Base-by-base conservation (phyloP, 23 tunicate species). In the Aplidium turbinatum region DNA sequence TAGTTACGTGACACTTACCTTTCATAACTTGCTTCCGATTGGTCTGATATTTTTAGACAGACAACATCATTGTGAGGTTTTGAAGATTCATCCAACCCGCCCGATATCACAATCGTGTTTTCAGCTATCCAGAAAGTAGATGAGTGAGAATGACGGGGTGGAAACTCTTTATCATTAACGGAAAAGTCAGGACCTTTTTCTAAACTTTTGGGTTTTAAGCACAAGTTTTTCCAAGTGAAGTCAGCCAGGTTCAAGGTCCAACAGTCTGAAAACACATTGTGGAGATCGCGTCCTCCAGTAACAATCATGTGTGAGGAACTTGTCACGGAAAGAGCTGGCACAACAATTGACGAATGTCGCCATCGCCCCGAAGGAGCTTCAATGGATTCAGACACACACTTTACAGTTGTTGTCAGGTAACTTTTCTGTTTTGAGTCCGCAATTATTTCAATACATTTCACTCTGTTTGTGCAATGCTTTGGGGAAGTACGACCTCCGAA, bases 401-500 rank as follows among this genome's bases (percentile, higher is more conserved):
- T 39, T 1, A 42, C 23, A 55, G 23, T 55, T 3, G 51, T 4
- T 13, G 18, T 35, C 4, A 18, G 24, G 51, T 24, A 13, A 3
- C 4, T 4, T 22, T 66, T 66, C 50, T 6, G 25, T 5, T 61
- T 61, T 23, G 16, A 7, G 27, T 66, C 72, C 21, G 13, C 51
- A 18, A 4, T 3, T 38, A 22, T 38, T 66, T 20, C 53, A 66
- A 74, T 36, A 4, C 55, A 31, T 13, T 19, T 9, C 33, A 86
- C 4, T 28, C 47, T 19, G 51, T 84, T 68, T 24, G 86, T 53
- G 31, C 63, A 31, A 19, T 23, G 13, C 21, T 62, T 63, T 3
- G 97, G 97, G 1, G 91, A 80, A 34, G 80, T 34, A 3, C 97
- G 61, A 22, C 97, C 97, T 35, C 97, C 97, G 57, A 82, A 90